Conservation (phyloP, 2,113 vertebrate species). For the Galeopterus variegatus region DNA sequence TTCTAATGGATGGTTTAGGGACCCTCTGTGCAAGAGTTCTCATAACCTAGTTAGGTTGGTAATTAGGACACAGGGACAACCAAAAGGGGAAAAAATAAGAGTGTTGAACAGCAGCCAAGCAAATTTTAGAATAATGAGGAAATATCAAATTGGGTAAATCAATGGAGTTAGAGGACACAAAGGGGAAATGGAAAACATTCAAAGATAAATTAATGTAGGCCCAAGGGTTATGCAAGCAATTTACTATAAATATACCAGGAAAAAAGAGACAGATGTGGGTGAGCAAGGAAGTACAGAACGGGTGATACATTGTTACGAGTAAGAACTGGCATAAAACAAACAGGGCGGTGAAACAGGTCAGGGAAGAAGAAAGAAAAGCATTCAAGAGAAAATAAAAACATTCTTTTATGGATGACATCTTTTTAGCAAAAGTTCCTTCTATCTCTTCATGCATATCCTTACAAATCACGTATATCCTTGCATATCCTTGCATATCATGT, state of each 20-base stretch:
- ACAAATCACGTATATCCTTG: too few species aligned
- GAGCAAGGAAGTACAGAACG: conserved; percentile 80
- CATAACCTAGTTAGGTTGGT: conserved; percentile 89
- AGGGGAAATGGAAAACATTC: conserved; percentile 90
- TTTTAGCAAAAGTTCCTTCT: neutral
- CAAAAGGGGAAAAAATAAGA: conserved; percentile 84
- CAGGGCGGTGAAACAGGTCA: conserved; percentile 53
- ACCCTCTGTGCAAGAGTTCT: conserved; percentile 84
- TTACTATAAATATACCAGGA: conserved; percentile 89
- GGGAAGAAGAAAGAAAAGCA: conserved; percentile 14
- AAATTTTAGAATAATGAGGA: conserved; percentile 87
- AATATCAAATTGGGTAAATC: conserved; percentile 90
- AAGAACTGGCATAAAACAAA: conserved; percentile 67
- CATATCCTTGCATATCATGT: too few species aligned
- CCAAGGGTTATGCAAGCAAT: conserved; percentile 90
- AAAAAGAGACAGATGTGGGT: conserved; percentile 84
- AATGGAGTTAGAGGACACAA: conserved; percentile 88
- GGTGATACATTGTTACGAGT: conserved; percentile 55
- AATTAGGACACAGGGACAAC: conserved; percentile 89
- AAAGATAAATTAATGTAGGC: conserved; percentile 90
- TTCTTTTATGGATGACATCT: neutral
- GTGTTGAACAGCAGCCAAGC: conserved; percentile 85
- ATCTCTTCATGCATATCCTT: neutral
- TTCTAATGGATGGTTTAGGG: conserved; percentile 79
- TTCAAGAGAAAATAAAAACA: conserved; percentile 45